A percentile compares a stretch with the other conserved stretches of the same genome.
Evolutionary conservation across 2,797 vertebrate species (phyloP).

Genomic region (Glossophaga mutica): DNA sequence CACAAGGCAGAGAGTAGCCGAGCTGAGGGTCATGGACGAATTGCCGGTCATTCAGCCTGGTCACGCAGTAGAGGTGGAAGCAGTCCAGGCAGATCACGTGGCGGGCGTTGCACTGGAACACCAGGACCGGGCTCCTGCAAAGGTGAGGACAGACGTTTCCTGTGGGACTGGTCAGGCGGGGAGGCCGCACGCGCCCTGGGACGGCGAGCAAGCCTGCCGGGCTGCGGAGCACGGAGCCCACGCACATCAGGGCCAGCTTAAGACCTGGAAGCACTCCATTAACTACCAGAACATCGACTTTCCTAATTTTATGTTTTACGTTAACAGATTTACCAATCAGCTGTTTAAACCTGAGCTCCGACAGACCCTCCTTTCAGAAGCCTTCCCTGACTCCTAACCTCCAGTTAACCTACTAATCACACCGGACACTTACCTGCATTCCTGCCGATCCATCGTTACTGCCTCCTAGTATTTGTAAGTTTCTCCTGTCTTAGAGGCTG

Average conservation of each 20-base stretch:
- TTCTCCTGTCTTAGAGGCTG: neutral
- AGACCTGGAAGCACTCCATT: fast-evolving
- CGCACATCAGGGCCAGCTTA: fast-evolving
- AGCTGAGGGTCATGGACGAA: conserved; percentile 85
- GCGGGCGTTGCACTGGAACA: conserved; percentile 88
- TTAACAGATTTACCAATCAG: neutral
- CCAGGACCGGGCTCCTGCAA: conserved; percentile 89
- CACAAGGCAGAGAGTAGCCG: conserved; percentile 93
- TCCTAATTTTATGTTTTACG: neutral
- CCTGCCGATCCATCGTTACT: fast-evolving
- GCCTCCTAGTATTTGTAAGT: fast-evolving
- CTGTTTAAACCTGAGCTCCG: neutral
- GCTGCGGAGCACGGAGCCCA: fast-evolving
- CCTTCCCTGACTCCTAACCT: neutral
- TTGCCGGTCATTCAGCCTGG: conserved; percentile 89
- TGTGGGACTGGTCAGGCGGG: fast-evolving
- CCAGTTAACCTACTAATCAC: neutral
- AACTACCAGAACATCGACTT: neutral
- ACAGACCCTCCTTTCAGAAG: neutral
- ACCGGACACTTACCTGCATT: fast-evolving
- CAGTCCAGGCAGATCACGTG: conserved; percentile 95
- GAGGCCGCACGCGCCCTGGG: fast-evolving
- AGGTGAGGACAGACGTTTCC: neutral
- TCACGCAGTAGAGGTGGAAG: conserved; percentile 91
- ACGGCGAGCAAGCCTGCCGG: fast-evolving